Percentiles rank a stretch among this genome's conserved stretches.
Evolutionary conservation across 30 jellyfish, hydroid and myxozoan species (phyloP).

Genomic region (Chrysaora quinquecirrha): DNA sequence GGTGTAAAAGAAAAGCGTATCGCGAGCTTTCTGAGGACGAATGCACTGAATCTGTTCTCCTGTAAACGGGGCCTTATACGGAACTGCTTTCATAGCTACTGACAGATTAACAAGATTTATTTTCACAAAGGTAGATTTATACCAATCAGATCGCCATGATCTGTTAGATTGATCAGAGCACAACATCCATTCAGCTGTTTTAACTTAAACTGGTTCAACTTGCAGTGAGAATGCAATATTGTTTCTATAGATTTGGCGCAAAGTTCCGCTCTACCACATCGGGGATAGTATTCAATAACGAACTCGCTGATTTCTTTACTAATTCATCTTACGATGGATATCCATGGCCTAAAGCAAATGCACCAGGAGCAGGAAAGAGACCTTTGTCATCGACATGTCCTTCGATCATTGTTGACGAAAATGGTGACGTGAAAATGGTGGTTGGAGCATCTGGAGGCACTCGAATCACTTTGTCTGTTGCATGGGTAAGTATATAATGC

Average conservation of each 20-base stretch:
- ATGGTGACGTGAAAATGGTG: slow-evolving; percentile 89
- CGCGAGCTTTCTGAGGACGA: no score
- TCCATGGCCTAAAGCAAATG: slow-evolving; percentile 86
- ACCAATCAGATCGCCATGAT: no score
- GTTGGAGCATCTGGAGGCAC: slow-evolving; percentile 99
- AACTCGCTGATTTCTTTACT: slow-evolving; percentile 89
- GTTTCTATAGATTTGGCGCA: slow-evolving; percentile 98
- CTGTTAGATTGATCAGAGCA: no score
- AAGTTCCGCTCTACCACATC: slow-evolving; percentile 89
- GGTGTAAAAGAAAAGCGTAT: no score
- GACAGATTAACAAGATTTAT: no score
- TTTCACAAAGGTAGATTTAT: no score
- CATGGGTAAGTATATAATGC: slow-evolving; percentile 96
- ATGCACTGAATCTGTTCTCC: no score
- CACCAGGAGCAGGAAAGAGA: slow-evolving; percentile 93
- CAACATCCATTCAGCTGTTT: no score
- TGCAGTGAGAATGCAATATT: no score
- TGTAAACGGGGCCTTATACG: no score
- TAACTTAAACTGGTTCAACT: no score
- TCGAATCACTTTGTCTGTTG: slow-evolving; percentile 90
- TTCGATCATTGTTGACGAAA: slow-evolving; percentile 70
- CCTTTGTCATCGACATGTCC: slow-evolving; percentile 98
- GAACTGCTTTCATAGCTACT: no score
- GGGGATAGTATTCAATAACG: slow-evolving; percentile 94
- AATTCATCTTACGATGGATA: slow-evolving; percentile 52